Conservation (phyloP, 1,140 invertebrate species). For the Diuraphis noxia region DNA sequence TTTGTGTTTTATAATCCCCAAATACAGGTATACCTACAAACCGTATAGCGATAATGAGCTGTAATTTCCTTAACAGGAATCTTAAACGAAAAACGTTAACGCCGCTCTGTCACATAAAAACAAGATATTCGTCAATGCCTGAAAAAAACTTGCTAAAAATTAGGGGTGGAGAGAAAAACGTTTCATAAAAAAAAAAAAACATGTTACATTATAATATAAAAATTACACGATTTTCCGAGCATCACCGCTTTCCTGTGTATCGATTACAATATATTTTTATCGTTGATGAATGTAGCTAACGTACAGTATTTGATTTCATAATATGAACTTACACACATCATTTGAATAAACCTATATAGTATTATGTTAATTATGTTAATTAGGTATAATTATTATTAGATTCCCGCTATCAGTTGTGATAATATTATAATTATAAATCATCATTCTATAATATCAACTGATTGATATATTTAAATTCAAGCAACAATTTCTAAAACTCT, state of each 20-base stretch:
- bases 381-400: too few relatives aligned
- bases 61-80: not conserved
- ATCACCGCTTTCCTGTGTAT: not conserved
- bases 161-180: not conserved
- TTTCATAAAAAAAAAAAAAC: not conserved
- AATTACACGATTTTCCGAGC: not conserved
- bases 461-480: not conserved
- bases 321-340: not conserved
- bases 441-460: not conserved
- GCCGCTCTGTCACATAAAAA: not conserved
- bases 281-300: too few relatives aligned
- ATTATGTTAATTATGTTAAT: too few relatives aligned
- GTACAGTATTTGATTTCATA: too few relatives aligned
- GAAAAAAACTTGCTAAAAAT: not conserved
- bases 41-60: not conserved
- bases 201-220: not conserved
- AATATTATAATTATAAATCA: not conserved
- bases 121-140: not conserved
- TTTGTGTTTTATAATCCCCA: not conserved
- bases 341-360: too few relatives aligned
- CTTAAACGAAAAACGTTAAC: not conserved
- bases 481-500: not conserved
- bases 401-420: too few relatives aligned
- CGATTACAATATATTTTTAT: not conserved
- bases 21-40: not conserved